Evolutionary conservation across 1,140 invertebrate species (phyloP).

Genomic region (Drosophila tsacasi): DNA sequence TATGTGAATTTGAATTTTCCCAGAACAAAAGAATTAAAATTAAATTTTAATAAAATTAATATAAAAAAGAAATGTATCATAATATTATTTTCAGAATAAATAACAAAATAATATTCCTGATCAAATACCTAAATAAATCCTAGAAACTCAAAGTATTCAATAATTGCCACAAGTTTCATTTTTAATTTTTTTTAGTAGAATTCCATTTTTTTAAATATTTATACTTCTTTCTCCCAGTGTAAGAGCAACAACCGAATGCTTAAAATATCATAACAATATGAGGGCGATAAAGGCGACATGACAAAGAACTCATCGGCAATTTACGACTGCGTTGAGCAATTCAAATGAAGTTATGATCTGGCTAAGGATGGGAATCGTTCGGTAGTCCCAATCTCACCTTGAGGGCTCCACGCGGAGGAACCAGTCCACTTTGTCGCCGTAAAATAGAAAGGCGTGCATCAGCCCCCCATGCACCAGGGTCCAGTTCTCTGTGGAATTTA

Average conservation of each 20-base stretch:
- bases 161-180: background rate
- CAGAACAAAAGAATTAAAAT: too few relatives aligned
- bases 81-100: too few relatives aligned
- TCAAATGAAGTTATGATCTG: conserved; percentile 50
- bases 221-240: conserved; percentile 1
- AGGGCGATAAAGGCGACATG: conserved; percentile 61
- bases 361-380: background rate
- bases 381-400: conserved; percentile 34
- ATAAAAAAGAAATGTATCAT: too few relatives aligned
- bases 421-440: conserved; percentile 39
- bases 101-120: too few relatives aligned
- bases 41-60: too few relatives aligned
- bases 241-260: conserved; percentile 44
- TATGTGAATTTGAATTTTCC: too few relatives aligned
- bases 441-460: conserved; percentile 32
- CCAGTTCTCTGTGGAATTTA: conserved; percentile 50
- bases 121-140: too few relatives aligned
- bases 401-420: conserved; percentile 50
- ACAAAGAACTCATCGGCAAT: conserved; percentile 46
- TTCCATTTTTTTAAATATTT: too few relatives aligned
- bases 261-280: conserved; percentile 74
- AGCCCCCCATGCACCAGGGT: conserved; percentile 34
- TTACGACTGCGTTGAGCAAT: conserved; percentile 55
- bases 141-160: too few relatives aligned
- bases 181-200: background rate